Evolutionary conservation across 2,113 vertebrate genomes (phyloP).

Genomic region (Scolopax mira): DNA sequence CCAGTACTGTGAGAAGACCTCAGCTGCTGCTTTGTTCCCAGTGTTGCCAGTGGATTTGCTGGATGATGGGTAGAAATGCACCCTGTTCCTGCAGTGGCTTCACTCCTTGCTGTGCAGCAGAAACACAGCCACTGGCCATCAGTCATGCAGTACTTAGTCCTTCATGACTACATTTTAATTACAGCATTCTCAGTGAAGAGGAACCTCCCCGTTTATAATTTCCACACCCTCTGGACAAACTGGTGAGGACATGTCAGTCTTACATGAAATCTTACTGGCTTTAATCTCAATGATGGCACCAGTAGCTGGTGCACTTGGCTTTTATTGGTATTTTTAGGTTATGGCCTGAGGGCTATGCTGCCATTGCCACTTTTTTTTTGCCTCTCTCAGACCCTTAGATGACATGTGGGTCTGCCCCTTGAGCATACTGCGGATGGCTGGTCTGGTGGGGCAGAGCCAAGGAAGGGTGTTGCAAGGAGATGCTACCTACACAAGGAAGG

Average conservation of each 20-base stretch:
- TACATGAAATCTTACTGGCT: background rate
- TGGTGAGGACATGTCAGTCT: background rate
- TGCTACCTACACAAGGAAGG: background rate
- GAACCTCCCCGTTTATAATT: background rate
- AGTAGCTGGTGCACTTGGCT: background rate
- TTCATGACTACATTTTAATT: background rate
- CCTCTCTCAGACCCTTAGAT: background rate
- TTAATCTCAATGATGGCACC: background rate
- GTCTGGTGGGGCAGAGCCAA: background rate
- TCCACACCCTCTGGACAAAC: background rate
- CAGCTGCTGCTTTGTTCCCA: accelerated
- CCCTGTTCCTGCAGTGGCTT: background rate
- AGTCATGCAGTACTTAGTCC: background rate
- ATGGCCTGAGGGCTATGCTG: background rate
- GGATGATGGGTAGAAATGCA: accelerated
- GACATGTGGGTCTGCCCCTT: background rate
- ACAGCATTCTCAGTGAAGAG: background rate
- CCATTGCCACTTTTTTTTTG: background rate
- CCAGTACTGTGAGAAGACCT: background rate
- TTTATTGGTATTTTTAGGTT: background rate
- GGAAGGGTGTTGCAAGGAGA: background rate
- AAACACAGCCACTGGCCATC: background rate
- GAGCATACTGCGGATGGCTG: background rate
- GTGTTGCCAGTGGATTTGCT: background rate
- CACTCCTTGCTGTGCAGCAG: background rate